Base-by-base conservation (phyloP, 2,888 invertebrate species). In the Agrochola lychnidis region DNA sequence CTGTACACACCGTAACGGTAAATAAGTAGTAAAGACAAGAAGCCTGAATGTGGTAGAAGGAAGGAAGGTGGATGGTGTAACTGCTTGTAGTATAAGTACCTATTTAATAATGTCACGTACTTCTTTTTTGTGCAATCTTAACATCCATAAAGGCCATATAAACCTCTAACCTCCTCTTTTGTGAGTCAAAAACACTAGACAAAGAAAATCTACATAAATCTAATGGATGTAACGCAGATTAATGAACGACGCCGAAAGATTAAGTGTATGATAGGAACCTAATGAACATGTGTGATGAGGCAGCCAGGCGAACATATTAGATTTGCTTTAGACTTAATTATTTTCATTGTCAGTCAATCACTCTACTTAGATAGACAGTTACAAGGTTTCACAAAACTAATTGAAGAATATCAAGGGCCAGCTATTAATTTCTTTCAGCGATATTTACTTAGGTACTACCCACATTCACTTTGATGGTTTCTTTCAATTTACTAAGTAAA, bases 251-350 rank as follows among this genome's bases (percentile, higher is more conserved):
- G 61, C 40, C 16, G 61, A 76, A 56, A 62, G 71, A 81, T 84
- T 84, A 76, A 72, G 30, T 68, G 59, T 81, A 83, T 79, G 73
- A 83, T 74, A 83, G 69, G 66, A 77, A 68, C 51, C 70, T 75
- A 72, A 82, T 85, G 69, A 82, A 78, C 66, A 70, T 45, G 70
- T 84, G 76, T 48, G 68, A 84, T 42, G 76, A 70, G 66, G 57
- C 57, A 84, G 45, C 53, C 42, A 59, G 70, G 71, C 73, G 57
- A 66, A 56, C 48, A 42, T 71, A 85, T 71, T 53, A 78, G 56
- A 66, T 85, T 71, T 67, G 40, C n/a, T 77, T 45, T 63, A 40
- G 42, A 70, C 36, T 70, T 79, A 48, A 85, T 85, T 79, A 76
- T 76, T 72, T 83, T 42, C 45, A 69, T 67, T 73, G 71, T 70